Evolutionary conservation across 1,140 invertebrate genomes (phyloP).

Genomic region (Drosophila subpulchrella): DNA sequence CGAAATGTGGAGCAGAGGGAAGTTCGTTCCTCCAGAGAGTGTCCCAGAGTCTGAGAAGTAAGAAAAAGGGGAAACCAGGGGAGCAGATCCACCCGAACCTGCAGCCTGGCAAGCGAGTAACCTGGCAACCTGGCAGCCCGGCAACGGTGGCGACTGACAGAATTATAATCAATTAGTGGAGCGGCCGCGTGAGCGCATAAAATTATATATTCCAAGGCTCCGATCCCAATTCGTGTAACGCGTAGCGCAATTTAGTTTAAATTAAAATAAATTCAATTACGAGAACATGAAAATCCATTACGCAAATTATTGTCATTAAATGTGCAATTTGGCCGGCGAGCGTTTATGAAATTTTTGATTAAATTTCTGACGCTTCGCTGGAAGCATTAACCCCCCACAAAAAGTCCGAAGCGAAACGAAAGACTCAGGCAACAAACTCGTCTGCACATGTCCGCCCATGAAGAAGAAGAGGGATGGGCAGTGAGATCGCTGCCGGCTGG

Average conservation of each 20-base stretch:
- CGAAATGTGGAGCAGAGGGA: constrained; percentile 72
- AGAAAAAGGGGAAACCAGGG: constrained; percentile 2
- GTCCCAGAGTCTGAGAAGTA: not conserved
- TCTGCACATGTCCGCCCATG: constrained; percentile 22
- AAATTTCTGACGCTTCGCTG: constrained; percentile 71
- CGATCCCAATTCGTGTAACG: constrained; percentile 37
- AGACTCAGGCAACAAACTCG: constrained; percentile 80
- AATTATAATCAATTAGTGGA: constrained; percentile 84
- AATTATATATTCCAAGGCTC: constrained; percentile 61
- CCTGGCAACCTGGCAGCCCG: not conserved
- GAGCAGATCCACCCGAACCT: constrained; percentile 21
- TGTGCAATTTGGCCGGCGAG: constrained; percentile 65
- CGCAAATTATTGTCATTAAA: constrained; percentile 82
- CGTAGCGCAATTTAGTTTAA: constrained; percentile 78
- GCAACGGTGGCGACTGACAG: constrained; percentile 80
- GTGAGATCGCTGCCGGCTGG: constrained; percentile 24
- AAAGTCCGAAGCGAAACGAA: constrained; percentile 66
- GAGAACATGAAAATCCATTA: constrained; percentile 83
- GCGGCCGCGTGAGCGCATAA: constrained; percentile 80
- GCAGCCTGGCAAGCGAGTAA: not conserved
- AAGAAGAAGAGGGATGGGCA: not conserved
- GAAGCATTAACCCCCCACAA: constrained; percentile 27
- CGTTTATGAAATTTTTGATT: constrained; percentile 78
- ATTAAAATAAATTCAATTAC: constrained; percentile 84
- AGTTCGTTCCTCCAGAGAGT: constrained; percentile 1